Percentiles rank a stretch among this genome's conserved stretches.
Conservation (phyloP, 2,797 vertebrate genomes). For the Oryzias sinensis region DNA sequence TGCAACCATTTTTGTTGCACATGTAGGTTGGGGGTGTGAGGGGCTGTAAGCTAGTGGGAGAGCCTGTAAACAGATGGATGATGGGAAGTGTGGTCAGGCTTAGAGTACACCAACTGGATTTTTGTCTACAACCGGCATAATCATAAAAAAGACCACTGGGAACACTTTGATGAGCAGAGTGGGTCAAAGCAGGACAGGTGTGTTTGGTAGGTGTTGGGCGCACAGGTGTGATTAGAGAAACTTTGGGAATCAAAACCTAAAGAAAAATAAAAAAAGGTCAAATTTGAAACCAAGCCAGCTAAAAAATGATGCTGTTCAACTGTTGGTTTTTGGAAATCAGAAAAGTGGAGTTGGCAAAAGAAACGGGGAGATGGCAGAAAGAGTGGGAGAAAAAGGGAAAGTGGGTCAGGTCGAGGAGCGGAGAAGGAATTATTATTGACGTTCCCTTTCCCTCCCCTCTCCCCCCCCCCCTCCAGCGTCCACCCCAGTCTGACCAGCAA, state of each 20-base stretch:
- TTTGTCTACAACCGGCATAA: too few species aligned
- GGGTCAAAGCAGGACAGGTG: not conserved
- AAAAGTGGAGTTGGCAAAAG: conserved; percentile 50
- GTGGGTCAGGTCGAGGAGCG: conserved; percentile 64
- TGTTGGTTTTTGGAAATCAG: conserved; percentile 56
- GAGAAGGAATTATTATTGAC: conserved; percentile 75
- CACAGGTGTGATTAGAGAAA: conserved; percentile 16
- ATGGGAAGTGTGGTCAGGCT: too few species aligned
- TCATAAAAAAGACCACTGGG: too few species aligned
- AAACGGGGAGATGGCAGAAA: conserved; percentile 49
- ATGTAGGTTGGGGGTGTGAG: too few species aligned
- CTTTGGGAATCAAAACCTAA: conserved; percentile 15
- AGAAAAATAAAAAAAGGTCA: not conserved
- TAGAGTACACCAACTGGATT: too few species aligned
- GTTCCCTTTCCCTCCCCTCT: conserved; percentile 15
- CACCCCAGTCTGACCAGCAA: conserved; percentile 75
- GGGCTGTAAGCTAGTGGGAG: too few species aligned
- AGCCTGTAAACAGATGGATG: too few species aligned
- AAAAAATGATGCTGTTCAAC: conserved; percentile 54
- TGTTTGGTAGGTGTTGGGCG: not conserved
- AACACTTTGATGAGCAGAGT: too few species aligned
- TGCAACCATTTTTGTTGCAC: too few species aligned
- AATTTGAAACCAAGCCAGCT: not conserved
- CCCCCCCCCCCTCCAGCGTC: conserved; percentile 14
- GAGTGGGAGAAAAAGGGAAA: conserved; percentile 58